Base-by-base conservation (phyloP, 1,140 invertebrate genomes). In the Geopemphigus sp. region DNA sequence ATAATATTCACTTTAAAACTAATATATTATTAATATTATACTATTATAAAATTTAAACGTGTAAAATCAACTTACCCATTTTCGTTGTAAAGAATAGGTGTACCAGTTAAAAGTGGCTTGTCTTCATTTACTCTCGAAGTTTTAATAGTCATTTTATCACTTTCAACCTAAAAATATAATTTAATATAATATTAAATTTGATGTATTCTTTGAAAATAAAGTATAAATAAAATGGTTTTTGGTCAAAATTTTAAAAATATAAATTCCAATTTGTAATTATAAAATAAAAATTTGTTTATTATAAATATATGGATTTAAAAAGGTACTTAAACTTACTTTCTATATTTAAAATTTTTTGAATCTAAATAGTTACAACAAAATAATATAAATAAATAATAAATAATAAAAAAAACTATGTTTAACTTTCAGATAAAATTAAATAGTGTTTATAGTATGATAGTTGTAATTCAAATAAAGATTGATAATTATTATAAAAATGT, bases 21-120 rank as follows among this genome's bases (percentile, higher is more conserved):
- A 29, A 8, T 26, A 61, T 19, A 63, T 63, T 29, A 5, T 5
- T 15, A 63, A 63, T 29, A 5, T 5, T 15, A 63, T 29, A 29
- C 4, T 32, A 15, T 39, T 3, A 8, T 8, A 50, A 50, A 10
- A 50, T 50, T 50, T 11, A 10, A 50, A 50, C 12, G 8, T 12
- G 14, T 1, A 50, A 19, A 17, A 17, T 19, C 0, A 78, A 61
- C 56, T 78, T 47, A 78, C 73, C 73, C 73, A 78, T 78, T 78
- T 57, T 74, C 19, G 15, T 78, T 78, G 15, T 78, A 78, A 3
- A 78, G 14, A 17, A 22, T 78, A 61, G 73, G n/a, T 19, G 73
- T 59, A 45, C 73, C 73, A 59, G 73, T 78, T 61, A 78, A 78
- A 11, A 78, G 73, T 59, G 73, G 73, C 47, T 78, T 78, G 26